Conservation (phyloP, 2,888 invertebrate species). For the Calameuta pallipes region DNA sequence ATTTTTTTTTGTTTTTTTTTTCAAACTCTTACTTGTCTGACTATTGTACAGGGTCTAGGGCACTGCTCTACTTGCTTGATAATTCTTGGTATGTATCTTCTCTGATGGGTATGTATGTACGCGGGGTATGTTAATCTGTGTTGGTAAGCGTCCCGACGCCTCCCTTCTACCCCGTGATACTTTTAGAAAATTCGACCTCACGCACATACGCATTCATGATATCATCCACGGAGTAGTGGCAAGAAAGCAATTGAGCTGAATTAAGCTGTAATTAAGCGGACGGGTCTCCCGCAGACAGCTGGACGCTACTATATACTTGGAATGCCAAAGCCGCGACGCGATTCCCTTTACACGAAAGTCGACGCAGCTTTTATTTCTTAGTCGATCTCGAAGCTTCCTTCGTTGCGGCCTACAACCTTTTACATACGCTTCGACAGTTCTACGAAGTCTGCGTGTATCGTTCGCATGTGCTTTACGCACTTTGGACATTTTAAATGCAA, state of each 20-base stretch:
- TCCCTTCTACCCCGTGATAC: not conserved
- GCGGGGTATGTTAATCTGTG: not conserved
- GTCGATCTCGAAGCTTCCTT: not conserved
- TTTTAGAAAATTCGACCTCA: not conserved
- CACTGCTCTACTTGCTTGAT: not conserved
- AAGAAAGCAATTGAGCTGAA: conserved; percentile 55
- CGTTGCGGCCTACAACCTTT: not conserved
- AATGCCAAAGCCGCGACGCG: conserved; percentile 2
- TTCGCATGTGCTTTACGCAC: not conserved
- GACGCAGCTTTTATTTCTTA: not conserved
- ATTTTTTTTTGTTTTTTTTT: not conserved
- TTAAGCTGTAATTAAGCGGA: conserved; percentile 55
- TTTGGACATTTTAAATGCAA: not conserved
- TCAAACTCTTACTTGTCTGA: not conserved
- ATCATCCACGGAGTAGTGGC: conserved; percentile 43
- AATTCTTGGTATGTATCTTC: not conserved
- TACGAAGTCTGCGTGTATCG: not conserved
- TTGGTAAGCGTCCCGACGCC: not conserved
- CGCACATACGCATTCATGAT: conserved; percentile 25
- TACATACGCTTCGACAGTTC: not conserved
- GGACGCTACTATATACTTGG: conserved; percentile 37
- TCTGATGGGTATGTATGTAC: not conserved
- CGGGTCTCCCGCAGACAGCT: conserved; percentile 52
- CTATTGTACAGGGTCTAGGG: not conserved
- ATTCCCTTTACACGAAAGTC: not conserved